Percentiles rank a stretch among this genome's conserved stretches.
These are phyloP conservation scores for Pipa parva DNA, from an alignment of 2,113 vertebrate species.

Conservation along the genomic window DNA sequence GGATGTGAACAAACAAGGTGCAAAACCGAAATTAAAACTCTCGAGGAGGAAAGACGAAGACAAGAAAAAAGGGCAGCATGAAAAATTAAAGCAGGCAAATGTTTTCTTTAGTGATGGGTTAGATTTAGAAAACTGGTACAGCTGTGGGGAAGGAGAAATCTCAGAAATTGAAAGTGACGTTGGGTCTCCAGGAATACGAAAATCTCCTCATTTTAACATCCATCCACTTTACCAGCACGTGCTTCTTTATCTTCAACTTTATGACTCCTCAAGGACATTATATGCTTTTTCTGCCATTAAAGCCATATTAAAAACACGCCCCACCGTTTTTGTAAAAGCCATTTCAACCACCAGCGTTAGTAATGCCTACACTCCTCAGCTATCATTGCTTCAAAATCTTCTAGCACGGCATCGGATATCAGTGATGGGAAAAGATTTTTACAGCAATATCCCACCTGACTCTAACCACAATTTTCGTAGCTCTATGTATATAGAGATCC, in stretches of 20 bases:
- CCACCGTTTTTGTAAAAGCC: slow-evolving; percentile 88
- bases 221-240: slow-evolving; percentile 96
- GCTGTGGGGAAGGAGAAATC: slow-evolving; percentile 95
- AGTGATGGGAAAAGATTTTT: slow-evolving; percentile 98
- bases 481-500: slow-evolving; percentile 97
- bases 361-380: slow-evolving; percentile 91
- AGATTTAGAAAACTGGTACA: slow-evolving; percentile 98
- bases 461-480: slow-evolving; percentile 92
- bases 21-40: slow-evolving; percentile 93
- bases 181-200: slow-evolving; percentile 78
- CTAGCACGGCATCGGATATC: slow-evolving; percentile 92
- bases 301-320: slow-evolving; percentile 87
- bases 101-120: slow-evolving; percentile 95
- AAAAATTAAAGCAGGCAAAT: slow-evolving; percentile 78
- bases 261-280: slow-evolving; percentile 90
- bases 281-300: slow-evolving; percentile 90
- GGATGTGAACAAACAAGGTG: slow-evolving; percentile 72
- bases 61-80: slow-evolving; percentile 76
- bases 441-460: slow-evolving; percentile 90
- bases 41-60: slow-evolving; percentile 85
- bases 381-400: slow-evolving; percentile 93
- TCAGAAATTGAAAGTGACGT: slow-evolving; percentile 96
- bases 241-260: slow-evolving; percentile 92
- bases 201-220: slow-evolving; percentile 82
- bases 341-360: slow-evolving; percentile 97